phyloP scores from a whole-genome alignment of 2,888 invertebrate genomes.

The Nomada hirtipes region DNA sequence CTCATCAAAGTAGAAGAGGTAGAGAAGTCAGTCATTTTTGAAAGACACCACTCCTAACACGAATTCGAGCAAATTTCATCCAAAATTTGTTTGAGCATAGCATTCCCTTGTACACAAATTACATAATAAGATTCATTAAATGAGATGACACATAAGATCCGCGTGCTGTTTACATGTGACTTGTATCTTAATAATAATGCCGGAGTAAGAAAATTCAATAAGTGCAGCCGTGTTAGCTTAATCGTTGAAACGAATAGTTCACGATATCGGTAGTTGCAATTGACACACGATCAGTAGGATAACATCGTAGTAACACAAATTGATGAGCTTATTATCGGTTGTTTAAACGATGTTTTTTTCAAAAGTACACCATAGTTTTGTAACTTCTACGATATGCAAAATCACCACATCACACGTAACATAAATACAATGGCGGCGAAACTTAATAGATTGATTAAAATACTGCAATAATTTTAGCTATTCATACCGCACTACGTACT shows the following conservation, averaged over 20 bases:
- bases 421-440: constrained; percentile 54
- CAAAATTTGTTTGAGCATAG: constrained; percentile 78
- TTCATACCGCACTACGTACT: neutral
- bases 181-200: constrained; percentile 17
- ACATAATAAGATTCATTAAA: constrained; percentile 74
- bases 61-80: constrained; percentile 74
- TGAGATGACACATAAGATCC: constrained; percentile 54
- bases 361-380: constrained; percentile 52
- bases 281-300: constrained; percentile 4
- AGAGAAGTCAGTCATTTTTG: constrained; percentile 81
- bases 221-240: constrained; percentile 17
- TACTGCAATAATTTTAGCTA: constrained; percentile 11
- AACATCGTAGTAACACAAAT: constrained; percentile 21
- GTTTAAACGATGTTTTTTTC: constrained; percentile 31
- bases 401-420: constrained; percentile 46
- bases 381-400: constrained; percentile 41
- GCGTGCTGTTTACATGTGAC: constrained; percentile 61
- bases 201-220: constrained; percentile 24
- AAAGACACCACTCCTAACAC: constrained; percentile 76
- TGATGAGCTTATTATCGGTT: constrained; percentile 22
- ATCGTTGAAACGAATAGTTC: constrained; percentile 22
- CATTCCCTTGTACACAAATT: constrained; percentile 76
- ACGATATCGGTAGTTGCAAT: constrained; percentile 8
- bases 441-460: constrained; percentile 20
- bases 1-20: constrained; percentile 78